phyloP scores from a whole-genome alignment of 2,797 vertebrate species.

The Nasua narica region DNA sequence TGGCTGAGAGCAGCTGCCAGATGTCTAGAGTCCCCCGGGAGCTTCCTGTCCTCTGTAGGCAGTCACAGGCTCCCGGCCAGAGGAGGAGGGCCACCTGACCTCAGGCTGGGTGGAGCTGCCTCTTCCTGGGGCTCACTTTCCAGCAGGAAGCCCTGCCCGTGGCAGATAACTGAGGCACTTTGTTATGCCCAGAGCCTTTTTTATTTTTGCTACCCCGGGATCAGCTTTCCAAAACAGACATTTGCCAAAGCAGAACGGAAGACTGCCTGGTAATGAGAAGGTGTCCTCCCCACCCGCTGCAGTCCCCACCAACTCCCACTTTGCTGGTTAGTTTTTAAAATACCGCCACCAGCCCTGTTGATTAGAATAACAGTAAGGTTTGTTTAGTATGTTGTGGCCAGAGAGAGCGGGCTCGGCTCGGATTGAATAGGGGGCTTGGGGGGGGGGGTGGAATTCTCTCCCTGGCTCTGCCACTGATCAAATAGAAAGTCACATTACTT shows the following conservation, averaged over 20 bases:
- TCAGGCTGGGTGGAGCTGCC: conserved; percentile 46
- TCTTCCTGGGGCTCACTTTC: conserved; percentile 39
- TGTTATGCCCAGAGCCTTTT: conserved; percentile 24
- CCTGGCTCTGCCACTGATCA: background rate
- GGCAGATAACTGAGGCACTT: conserved; percentile 44
- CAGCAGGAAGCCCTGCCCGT: conserved; percentile 68
- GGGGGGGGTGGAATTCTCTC: background rate
- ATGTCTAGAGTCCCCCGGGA: background rate
- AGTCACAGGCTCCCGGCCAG: background rate
- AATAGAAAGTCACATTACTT: background rate
- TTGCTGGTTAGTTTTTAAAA: conserved; percentile 2
- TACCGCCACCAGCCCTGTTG: background rate
- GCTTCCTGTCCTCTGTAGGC: background rate
- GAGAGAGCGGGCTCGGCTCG: background rate
- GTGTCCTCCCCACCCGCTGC: background rate
- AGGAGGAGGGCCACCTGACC: background rate
- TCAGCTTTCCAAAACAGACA: conserved; percentile 66
- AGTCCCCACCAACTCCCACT: background rate
- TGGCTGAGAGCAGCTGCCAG: background rate
- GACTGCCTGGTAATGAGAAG: background rate
- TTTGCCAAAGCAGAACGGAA: conserved; percentile 3
- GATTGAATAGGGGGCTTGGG: too few relatives aligned
- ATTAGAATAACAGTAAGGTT: background rate
- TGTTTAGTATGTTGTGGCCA: conserved; percentile 30
- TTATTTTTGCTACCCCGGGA: conserved; percentile 49